Base-by-base conservation (phyloP, 2,113 vertebrate genomes). In the Myxocyprinus asiaticus region DNA sequence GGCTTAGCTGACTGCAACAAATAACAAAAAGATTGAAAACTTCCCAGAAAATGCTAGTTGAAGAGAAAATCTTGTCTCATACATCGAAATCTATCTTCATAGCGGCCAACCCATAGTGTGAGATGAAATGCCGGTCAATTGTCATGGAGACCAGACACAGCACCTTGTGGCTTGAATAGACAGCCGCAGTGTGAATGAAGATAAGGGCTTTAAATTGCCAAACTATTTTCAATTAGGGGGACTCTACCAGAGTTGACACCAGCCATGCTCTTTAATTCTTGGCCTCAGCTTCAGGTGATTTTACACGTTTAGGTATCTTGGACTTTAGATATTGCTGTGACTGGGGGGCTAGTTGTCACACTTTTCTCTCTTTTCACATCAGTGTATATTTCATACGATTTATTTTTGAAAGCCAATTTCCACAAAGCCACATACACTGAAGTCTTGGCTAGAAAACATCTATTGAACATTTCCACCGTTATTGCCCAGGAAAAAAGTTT, bases 61-160 rank as follows among this genome's bases (percentile, higher is more conserved):
- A 15, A n/a, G 47, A 33, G 70, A 73, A 22, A 65, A 55, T 44
- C 53, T 68, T 7, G 48, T 51, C 48, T 56, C 53, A 4, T 61
- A 22, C 48, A 67, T 22, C 22, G 33, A 63, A 79, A 81, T 75
- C 67, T 63, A 43, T 66, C 62, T 80, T 48, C 22, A 33, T 43
- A 56, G 62, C 51, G 61, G 73, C 53, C 48, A 17, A 47, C 22
- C 64, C 80, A 55, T 44, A 70, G 78, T 33, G 62, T n/a, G 12
- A 82, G 53, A 78, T 81, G 66, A 78, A 74, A 74, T 83, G 82
- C 64, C n/a, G 73, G 77, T 83, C 55, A 62, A 78, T 85, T 73
- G 79, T 80, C 81, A 83, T 81, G 81, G 77, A 78, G 67, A 83
- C 78, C 61, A 79, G 71, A 61, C 71, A 66, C 9, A 22, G 67